A percentile compares a stretch with the other conserved stretches of the same genome.
These are phyloP conservation scores for Agrilus cyanescens DNA, from an alignment of 2,888 invertebrate genomes.

Conservation along the genomic window DNA sequence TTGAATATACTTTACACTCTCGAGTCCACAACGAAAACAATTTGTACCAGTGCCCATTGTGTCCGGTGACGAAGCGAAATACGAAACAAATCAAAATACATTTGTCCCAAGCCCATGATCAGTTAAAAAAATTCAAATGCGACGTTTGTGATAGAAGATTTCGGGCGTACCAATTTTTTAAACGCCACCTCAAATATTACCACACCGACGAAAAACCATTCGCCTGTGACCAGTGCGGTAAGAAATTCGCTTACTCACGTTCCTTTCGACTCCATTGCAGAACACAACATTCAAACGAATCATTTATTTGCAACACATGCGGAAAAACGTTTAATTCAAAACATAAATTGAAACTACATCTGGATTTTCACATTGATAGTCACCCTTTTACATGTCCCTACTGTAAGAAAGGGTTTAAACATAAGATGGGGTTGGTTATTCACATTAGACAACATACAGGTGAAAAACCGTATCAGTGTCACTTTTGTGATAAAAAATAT, in stretches of 20 bases:
- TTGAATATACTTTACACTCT: not conserved
- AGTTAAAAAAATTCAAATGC: constrained; percentile 22
- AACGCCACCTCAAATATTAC: constrained; percentile 8
- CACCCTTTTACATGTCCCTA: constrained; percentile 9
- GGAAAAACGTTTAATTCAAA: constrained; percentile 14
- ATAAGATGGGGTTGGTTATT: constrained; percentile 37
- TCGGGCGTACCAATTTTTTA: constrained; percentile 36
- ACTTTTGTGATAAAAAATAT: constrained; percentile 35
- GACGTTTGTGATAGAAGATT: constrained; percentile 37
- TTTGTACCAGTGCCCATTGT: too few species aligned
- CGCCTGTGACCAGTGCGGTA: too few species aligned
- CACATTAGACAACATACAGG: constrained; percentile 24
- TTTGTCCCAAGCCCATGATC: too few species aligned
- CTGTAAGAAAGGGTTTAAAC: constrained; percentile 2
- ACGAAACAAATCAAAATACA: too few species aligned
- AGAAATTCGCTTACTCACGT: too few species aligned
- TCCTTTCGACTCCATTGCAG: too few species aligned
- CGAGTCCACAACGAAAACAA: not conserved
- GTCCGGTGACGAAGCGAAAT: too few species aligned
- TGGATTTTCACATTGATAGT: constrained; percentile 29
- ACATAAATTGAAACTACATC: constrained; percentile 3
- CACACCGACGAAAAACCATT: too few species aligned
- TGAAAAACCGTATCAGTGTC: constrained; percentile 39
- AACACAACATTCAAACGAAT: constrained; percentile 8
- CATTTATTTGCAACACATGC: constrained; percentile 27